A percentile compares a stretch with the other conserved stretches of the same genome.
Conservation (phyloP, 2,797 vertebrate species). For the Sparus aurata region DNA sequence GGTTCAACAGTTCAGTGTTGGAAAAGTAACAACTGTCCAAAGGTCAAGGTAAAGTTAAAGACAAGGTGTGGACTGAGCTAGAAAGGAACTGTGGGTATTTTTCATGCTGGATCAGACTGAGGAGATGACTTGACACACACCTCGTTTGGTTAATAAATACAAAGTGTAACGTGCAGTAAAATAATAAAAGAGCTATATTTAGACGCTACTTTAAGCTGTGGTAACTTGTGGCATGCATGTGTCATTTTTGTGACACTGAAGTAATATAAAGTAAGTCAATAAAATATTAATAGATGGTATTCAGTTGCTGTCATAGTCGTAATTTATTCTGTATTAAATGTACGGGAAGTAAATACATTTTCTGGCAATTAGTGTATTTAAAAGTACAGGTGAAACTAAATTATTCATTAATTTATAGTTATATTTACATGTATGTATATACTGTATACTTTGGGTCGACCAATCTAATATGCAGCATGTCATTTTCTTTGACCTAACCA, state of each 20-base stretch:
- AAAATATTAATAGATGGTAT: background rate
- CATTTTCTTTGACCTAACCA: no score
- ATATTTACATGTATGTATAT: no score
- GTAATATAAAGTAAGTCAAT: background rate
- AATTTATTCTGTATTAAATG: no score
- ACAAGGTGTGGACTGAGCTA: slow-evolving; percentile 9
- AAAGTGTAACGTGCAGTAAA: slow-evolving; percentile 26
- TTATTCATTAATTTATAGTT: no score
- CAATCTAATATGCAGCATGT: no score
- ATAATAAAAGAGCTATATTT: slow-evolving; percentile 41
- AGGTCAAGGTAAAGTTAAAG: slow-evolving; percentile 40
- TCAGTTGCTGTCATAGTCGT: no score
- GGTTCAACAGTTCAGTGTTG: slow-evolving; percentile 6
- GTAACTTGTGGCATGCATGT: background rate
- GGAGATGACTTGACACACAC: slow-evolving; percentile 13
- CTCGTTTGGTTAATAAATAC: slow-evolving; percentile 45
- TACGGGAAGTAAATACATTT: no score
- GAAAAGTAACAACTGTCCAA: slow-evolving; percentile 26
- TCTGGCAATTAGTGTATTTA: no score
- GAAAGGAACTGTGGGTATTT: slow-evolving; percentile 38
- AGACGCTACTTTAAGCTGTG: slow-evolving; percentile 6
- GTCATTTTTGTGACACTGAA: slow-evolving; percentile 4
- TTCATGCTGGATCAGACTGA: slow-evolving; percentile 12
- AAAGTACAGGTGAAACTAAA: no score
- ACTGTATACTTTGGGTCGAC: no score